A percentile compares a stretch with the other conserved stretches of the same genome.
phyloP scores from a whole-genome alignment of 2,888 invertebrate species.

The Cylindroiulus punctatus region DNA sequence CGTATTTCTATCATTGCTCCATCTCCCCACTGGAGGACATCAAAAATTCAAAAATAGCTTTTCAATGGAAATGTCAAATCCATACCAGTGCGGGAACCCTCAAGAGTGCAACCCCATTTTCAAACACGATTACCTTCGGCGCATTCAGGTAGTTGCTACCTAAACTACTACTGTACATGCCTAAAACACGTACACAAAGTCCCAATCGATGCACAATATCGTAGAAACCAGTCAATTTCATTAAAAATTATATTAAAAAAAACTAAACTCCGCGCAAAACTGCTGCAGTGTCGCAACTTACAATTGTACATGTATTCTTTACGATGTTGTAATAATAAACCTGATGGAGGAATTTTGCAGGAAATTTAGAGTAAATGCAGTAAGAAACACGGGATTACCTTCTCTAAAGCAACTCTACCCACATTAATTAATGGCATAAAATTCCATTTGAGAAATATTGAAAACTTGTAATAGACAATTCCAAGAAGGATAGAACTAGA shows the following conservation, averaged over 20 bases:
- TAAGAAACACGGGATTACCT: no score
- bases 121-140: not conserved
- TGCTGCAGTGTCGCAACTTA: no score
- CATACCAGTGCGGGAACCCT: not conserved
- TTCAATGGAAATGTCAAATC: constrained; percentile 10
- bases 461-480: no score
- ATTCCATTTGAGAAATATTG: no score
- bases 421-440: no score
- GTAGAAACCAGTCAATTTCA: not conserved
- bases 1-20: not conserved
- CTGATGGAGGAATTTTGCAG: no score
- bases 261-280: not conserved
- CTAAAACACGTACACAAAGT: not conserved
- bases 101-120: not conserved
- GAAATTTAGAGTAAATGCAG: no score
- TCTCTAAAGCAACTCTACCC: no score
- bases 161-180: not conserved
- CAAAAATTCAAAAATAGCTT: not conserved
- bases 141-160: not conserved
- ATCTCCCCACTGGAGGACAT: not conserved
- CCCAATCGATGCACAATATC: not conserved
- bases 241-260: not conserved
- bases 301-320: no score
- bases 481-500: no score
- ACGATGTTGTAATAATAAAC: no score